phyloP scores from a whole-genome alignment of 2,888 invertebrate genomes.

The Pinctada fucata region DNA sequence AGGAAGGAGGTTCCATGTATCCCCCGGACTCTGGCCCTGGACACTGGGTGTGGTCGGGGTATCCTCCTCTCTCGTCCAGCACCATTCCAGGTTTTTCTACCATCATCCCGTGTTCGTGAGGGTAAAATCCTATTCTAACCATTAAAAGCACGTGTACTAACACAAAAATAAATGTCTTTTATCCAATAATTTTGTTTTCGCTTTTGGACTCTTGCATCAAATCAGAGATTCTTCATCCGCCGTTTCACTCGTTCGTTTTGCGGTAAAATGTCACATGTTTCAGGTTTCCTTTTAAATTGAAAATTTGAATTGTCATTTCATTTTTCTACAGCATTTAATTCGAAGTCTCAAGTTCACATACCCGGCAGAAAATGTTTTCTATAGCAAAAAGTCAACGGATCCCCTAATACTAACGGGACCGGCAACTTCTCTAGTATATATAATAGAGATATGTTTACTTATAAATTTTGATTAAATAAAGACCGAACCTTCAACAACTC shows the following conservation, averaged over 20 bases:
- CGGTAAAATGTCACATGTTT: neutral
- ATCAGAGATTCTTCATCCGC: neutral
- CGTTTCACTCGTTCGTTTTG: neutral
- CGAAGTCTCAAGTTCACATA: too few relatives aligned
- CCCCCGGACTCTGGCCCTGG: neutral
- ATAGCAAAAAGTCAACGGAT: too few relatives aligned
- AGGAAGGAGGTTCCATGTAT: conserved; percentile 3
- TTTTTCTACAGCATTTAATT: too few relatives aligned
- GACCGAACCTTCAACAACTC: neutral
- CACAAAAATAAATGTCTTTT: too few relatives aligned
- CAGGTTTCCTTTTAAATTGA: neutral
- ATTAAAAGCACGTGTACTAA: neutral
- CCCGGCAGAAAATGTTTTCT: too few relatives aligned
- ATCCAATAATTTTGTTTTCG: too few relatives aligned
- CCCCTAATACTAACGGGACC: too few relatives aligned
- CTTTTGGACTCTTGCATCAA: too few relatives aligned
- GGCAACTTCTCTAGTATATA: neutral
- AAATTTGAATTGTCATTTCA: too few relatives aligned
- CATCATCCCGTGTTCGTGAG: conserved; percentile 21
- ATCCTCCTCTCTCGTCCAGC: conserved; percentile 21
- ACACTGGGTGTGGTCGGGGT: neutral
- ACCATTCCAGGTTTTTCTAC: conserved; percentile 30
- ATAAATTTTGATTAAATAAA: neutral
- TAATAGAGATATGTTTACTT: neutral
- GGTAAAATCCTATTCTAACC: conserved; percentile 5